phyloP scores from a whole-genome alignment of 1,140 invertebrate species.

The Sminthurinus signatus region DNA sequence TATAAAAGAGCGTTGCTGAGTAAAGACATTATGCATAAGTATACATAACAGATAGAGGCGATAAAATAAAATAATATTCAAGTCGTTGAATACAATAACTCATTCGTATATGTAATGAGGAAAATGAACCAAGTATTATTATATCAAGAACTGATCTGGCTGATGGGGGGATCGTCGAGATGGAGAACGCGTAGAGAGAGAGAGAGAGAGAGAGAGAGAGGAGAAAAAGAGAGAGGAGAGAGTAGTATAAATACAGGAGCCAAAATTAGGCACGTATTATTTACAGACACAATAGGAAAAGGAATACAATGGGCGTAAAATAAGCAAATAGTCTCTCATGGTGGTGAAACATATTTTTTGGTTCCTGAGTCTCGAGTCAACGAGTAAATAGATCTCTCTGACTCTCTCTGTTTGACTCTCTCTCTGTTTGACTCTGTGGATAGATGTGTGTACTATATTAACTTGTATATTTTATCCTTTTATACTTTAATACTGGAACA shows the following conservation, averaged over 20 bases:
- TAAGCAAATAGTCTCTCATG: conserved; percentile 30
- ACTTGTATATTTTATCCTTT: neutral
- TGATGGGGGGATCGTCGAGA: too few species aligned
- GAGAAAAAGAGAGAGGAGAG: neutral
- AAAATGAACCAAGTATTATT: too few species aligned
- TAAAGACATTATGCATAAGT: too few species aligned
- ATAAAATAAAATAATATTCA: too few species aligned
- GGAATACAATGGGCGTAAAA: conserved; percentile 33
- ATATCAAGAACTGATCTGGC: too few species aligned
- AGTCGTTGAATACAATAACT: too few species aligned
- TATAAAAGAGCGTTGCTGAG: too few species aligned
- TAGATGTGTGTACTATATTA: conserved; percentile 7
- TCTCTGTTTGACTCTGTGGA: neutral
- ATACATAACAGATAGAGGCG: too few species aligned
- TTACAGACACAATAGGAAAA: conserved; percentile 35
- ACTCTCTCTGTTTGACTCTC: neutral
- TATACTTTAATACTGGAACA: neutral
- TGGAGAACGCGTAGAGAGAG: too few species aligned
- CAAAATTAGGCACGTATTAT: conserved; percentile 36
- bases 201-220: conserved; percentile 1
- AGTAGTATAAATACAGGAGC: conserved; percentile 30
- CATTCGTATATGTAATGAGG: too few species aligned
- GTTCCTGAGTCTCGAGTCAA: neutral
- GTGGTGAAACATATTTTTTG: conserved; percentile 10
- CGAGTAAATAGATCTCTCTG: too few species aligned